Evolutionary conservation across 2,113 vertebrate genomes (phyloP), one percentile per base, ranked within the genome.

Genomic region (Channa maculata): DNA sequence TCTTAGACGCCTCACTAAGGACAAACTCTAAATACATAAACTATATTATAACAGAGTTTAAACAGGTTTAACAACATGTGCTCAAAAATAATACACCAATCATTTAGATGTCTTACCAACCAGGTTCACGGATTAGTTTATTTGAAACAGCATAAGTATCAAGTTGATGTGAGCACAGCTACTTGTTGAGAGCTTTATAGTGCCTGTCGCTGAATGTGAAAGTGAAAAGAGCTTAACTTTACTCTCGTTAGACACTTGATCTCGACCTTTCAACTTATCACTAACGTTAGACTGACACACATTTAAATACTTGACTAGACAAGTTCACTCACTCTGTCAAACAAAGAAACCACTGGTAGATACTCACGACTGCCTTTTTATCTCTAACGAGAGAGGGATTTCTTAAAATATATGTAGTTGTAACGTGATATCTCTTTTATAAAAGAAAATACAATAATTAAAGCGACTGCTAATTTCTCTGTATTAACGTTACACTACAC

Each of bases 351-450:
- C 14, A 1, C 24, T 4, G 3, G 12, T 11, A 11, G 2, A 33
- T 51, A 91, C 90, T 87, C 83, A 91, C 90, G 5, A 15, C 24
- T 65, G 6, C 69, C 38, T 61, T 52, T 6, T 52, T 34, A 14
- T 46, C 49, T 10, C 61, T 8, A 14, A 13, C 52, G 11, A 39
- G 3, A 8, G 43, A 4, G 3, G 3, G 36, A 5, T 50, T 6
- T 57, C 12, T 33, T 49, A 4, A 63, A 10, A 0, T 43, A 5
- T 15, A 2, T 8, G 1, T 5, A 1, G 1, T 0, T 38, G 7
- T 5, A 14, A 58, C 3, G 1, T 13, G 12, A 77, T 49, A 4
- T 71, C 1, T 5, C 2, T 45, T 62, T 34, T 6, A 1, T 24
- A 24, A 6, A 10, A n/a, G 5, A 41, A 5, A 36, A 24, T 24